These are phyloP conservation scores for Agrochola macilenta DNA, from an alignment of 2,888 invertebrate genomes.

Conservation along the genomic window DNA sequence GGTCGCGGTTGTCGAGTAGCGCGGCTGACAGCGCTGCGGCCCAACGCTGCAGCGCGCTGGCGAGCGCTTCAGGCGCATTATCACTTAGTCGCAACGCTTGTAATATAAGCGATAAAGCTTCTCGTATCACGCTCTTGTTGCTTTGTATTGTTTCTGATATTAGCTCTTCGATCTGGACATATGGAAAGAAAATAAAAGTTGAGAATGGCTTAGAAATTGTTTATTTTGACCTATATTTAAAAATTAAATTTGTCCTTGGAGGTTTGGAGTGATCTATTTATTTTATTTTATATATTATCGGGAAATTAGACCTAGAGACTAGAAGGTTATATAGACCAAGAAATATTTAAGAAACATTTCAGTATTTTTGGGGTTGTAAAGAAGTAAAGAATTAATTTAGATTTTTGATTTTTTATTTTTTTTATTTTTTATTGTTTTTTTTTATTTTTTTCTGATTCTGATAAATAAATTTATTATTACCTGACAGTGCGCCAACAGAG, in stretches of 20 bases:
- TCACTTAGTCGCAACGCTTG: constrained; percentile 80
- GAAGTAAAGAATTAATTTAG: no score
- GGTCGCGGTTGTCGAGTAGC: constrained; percentile 76
- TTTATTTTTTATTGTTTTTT: no score
- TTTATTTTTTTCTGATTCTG: no score
- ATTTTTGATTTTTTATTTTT: no score
- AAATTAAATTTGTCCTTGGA: not conserved
- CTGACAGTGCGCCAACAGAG: constrained; percentile 83
- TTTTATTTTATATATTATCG: no score
- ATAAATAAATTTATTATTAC: not conserved
- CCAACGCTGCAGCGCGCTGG: constrained; percentile 83
- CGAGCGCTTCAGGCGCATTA: constrained; percentile 73
- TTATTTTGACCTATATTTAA: not conserved
- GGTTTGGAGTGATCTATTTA: not conserved
- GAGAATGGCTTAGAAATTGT: not conserved
- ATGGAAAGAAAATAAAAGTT: no score
- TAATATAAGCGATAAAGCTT: constrained; percentile 78
- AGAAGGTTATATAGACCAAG: no score
- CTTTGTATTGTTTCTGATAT: constrained; percentile 78
- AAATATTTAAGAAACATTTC: not conserved
- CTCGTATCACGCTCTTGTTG: constrained; percentile 78
- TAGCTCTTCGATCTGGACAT: constrained; percentile 81
- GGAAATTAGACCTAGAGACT: no score
- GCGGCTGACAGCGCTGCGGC: constrained; percentile 76
- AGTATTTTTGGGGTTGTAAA: not conserved